Evolutionary conservation across 1,140 invertebrate species (phyloP).

Genomic region (Drosophila kepulauana): DNA sequence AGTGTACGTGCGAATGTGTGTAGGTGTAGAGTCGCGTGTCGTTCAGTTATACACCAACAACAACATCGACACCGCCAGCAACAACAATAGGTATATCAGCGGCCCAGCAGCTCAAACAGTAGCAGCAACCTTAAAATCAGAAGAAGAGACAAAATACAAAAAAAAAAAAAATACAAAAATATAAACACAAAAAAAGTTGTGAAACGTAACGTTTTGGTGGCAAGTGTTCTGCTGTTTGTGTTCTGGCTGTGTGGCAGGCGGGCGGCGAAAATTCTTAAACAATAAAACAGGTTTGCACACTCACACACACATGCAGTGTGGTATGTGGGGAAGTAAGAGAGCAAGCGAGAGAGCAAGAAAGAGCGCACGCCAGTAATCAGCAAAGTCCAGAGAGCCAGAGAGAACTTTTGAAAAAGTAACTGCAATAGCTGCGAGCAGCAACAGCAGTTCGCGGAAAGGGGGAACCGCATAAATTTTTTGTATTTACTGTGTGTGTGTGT

Average conservation of each 20-base stretch:
- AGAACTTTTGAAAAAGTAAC: conserved; percentile 28
- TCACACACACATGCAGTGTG: background rate
- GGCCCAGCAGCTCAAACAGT: conserved; percentile 40
- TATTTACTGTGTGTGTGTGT: conserved; percentile 8
- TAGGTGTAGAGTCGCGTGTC: conserved; percentile 53
- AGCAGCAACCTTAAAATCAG: conserved; percentile 40
- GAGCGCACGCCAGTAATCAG: conserved; percentile 4
- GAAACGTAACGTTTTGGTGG: conserved; percentile 53
- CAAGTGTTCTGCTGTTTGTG: conserved; percentile 44
- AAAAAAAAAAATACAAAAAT: conserved; percentile 27
- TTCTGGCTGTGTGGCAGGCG: conserved; percentile 36
- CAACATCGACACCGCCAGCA: conserved; percentile 10
- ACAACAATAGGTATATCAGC: conserved; percentile 31
- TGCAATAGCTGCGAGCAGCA: conserved; percentile 7
- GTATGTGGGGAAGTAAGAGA: conserved; percentile 12
- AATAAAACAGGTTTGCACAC: conserved; percentile 55
- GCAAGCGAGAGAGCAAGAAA: background rate
- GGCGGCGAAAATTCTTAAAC: conserved; percentile 50
- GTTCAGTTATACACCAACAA: conserved; percentile 37
- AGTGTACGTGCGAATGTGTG: conserved; percentile 27
- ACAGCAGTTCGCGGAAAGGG: background rate
- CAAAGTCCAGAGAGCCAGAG: conserved; percentile 8
- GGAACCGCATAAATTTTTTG: conserved; percentile 16
- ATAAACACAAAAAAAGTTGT: conserved; percentile 29
- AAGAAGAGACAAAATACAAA: conserved; percentile 31